A percentile compares a stretch with the other conserved stretches of the same genome.
Evolutionary conservation across 2,797 vertebrate species (phyloP).

Genomic region (Enoplosus armatus): DNA sequence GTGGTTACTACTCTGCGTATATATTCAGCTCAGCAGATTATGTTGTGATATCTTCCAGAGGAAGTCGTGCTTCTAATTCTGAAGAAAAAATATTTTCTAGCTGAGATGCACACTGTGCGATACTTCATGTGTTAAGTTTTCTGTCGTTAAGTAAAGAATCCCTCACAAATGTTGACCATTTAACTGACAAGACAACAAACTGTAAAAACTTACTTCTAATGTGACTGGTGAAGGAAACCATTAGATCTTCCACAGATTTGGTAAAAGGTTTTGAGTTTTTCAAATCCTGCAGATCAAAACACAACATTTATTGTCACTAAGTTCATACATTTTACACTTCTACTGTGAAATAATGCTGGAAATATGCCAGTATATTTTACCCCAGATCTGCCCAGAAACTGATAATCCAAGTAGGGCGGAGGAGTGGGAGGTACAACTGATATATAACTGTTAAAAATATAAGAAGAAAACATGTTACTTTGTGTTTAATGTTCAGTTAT

Average conservation of each 20-base stretch:
- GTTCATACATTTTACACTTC: not conserved
- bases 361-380: slow-evolving; percentile 72
- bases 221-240: slow-evolving; percentile 87
- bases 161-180: not conserved
- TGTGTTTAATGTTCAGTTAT: not conserved
- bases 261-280: slow-evolving; percentile 86
- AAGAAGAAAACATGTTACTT: not conserved
- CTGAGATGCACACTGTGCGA: not conserved
- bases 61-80: slow-evolving; percentile 18
- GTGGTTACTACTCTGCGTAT: slow-evolving; percentile 17
- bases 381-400: slow-evolving; percentile 62
- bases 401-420: slow-evolving; percentile 84
- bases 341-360: not conserved
- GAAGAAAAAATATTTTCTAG: not conserved
- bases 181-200: not conserved
- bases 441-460: slow-evolving; percentile 84
- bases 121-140: too few species aligned
- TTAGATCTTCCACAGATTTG: slow-evolving; percentile 92
- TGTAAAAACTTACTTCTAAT: slow-evolving; percentile 89
- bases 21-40: not conserved
- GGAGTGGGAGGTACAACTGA: slow-evolving; percentile 93
- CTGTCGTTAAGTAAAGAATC: too few species aligned
- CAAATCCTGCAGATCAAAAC: slow-evolving; percentile 81
- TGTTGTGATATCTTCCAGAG: not conserved
- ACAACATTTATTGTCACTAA: not conserved